Percentiles rank a stretch among this genome's conserved stretches.
Conservation (phyloP, 2,888 invertebrate species). For the Pterostichus madidus region DNA sequence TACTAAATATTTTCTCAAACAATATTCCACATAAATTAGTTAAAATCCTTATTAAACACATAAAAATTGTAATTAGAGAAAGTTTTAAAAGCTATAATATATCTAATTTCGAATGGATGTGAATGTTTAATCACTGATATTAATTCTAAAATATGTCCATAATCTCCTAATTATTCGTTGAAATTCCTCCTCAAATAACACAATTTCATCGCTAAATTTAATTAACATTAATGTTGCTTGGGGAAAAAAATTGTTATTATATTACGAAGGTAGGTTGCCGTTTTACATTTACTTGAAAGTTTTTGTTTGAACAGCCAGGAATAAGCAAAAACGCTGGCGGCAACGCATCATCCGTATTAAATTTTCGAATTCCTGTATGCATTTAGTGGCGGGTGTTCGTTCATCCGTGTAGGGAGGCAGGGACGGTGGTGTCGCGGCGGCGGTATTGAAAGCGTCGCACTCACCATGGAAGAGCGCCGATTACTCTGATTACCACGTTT, state of each 20-base stretch:
- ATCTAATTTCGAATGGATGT: no score
- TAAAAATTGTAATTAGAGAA: no score
- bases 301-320: conserved; percentile 44
- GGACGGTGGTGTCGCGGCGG: no score
- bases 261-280: conserved; percentile 34
- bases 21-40: no score
- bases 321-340: conserved; percentile 47
- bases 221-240: conserved; percentile 31
- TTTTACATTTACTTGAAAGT: conserved; percentile 26
- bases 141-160: conserved; percentile 10
- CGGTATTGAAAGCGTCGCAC: no score
- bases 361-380: conserved; percentile 6
- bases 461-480: not conserved
- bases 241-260: conserved; percentile 18
- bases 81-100: no score
- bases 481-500: conserved; percentile 10
- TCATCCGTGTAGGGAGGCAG: no score
- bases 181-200: no score
- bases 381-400: not conserved
- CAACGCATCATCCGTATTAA: conserved; percentile 36
- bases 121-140: not conserved
- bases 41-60: no score
- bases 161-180: conserved; percentile 9
- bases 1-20: no score
- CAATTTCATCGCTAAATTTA: conserved; percentile 25